phyloP scores from a whole-genome alignment of 2,113 vertebrate species.

The Chloebia gouldiae region DNA sequence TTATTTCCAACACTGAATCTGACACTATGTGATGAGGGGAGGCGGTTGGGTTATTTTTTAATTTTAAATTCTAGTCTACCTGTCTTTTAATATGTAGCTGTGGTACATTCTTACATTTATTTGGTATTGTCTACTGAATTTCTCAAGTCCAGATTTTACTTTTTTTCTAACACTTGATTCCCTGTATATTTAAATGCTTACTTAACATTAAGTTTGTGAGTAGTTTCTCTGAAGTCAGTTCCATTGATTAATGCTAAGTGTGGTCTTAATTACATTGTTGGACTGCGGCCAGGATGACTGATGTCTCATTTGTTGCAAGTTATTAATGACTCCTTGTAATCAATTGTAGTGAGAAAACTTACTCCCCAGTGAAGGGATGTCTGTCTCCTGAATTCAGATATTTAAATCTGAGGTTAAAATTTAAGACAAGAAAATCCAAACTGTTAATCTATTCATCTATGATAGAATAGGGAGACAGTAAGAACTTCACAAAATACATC shows the following conservation, averaged over 20 bases:
- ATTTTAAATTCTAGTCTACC: neutral
- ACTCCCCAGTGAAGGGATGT: neutral
- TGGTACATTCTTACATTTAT: neutral
- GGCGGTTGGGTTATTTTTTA: rapidly evolving
- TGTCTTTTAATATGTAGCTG: neutral
- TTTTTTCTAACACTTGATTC: neutral
- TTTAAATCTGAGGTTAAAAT: neutral
- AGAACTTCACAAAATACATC: neutral
- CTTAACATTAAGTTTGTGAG: neutral
- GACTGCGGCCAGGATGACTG: neutral
- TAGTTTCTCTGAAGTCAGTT: neutral
- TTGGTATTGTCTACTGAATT: neutral
- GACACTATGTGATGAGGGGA: neutral
- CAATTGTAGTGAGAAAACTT: neutral
- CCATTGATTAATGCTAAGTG: constrained; percentile 18
- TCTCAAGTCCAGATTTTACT: neutral
- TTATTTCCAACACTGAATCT: neutral
- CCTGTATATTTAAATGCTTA: neutral
- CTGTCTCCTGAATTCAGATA: neutral
- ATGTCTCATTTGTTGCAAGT: neutral
- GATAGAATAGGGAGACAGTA: neutral
- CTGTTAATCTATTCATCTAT: neutral
- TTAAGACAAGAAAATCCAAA: neutral
- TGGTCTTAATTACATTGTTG: constrained; percentile 18
- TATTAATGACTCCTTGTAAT: constrained; percentile 1